These are phyloP conservation scores for Hippocampus zosterae DNA, from an alignment of 2,113 vertebrate genomes.

Conservation along the genomic window DNA sequence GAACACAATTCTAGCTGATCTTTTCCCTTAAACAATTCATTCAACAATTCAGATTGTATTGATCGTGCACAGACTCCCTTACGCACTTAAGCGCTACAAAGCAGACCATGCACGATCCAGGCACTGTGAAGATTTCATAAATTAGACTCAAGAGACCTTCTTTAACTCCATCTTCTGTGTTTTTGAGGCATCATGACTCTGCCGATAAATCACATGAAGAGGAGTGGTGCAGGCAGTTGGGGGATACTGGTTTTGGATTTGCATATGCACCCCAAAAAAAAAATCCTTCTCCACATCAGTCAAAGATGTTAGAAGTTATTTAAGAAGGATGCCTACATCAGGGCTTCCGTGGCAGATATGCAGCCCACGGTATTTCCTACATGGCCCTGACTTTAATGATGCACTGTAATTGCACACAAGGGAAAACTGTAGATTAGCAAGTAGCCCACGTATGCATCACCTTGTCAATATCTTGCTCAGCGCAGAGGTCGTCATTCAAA, in stretches of 20 bases:
- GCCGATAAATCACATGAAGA: constrained; percentile 54
- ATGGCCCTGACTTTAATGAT: constrained; percentile 37
- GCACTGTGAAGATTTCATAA: constrained; percentile 59
- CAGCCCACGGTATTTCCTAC: constrained; percentile 10
- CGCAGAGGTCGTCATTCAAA: constrained; percentile 26
- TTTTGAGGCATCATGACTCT: constrained; percentile 48
- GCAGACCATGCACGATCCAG: constrained; percentile 6
- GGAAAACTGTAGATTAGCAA: constrained; percentile 34
- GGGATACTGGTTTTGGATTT: constrained; percentile 32
- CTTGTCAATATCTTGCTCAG: constrained; percentile 45
- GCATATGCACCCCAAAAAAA: constrained; percentile 19
- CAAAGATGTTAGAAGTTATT: constrained; percentile 16
- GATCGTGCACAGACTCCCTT: not conserved
- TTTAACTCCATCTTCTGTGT: constrained; percentile 53
- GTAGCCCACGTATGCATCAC: constrained; percentile 26
- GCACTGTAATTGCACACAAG: constrained; percentile 35
- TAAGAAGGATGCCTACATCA: constrained; percentile 22
- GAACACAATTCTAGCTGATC: not conserved
- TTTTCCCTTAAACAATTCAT: not conserved
- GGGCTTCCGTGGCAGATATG: constrained; percentile 15
- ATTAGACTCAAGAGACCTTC: constrained; percentile 64
- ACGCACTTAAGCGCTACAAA: not conserved
- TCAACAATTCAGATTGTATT: not conserved
- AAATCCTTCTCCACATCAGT: not conserved
- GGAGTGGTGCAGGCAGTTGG: constrained; percentile 12